phyloP scores from a whole-genome alignment of 2,797 vertebrate species.

The Knipowitschia caucasica region DNA sequence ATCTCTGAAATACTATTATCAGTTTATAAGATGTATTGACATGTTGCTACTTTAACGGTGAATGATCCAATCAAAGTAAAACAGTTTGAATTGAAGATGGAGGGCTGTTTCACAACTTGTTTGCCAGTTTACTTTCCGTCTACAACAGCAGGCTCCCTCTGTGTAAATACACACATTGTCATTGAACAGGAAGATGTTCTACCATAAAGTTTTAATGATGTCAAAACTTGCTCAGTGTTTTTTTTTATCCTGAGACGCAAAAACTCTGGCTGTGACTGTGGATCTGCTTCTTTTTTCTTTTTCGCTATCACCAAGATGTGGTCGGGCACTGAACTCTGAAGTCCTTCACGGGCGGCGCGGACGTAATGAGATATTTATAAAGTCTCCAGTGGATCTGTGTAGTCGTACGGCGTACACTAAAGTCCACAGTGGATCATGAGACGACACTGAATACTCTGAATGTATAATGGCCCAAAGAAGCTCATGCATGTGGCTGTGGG shows the following conservation, averaged over 20 bases:
- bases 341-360: constrained; percentile 35
- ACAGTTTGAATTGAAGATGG: too few species aligned
- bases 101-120: too few species aligned
- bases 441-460: constrained; percentile 51
- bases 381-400: constrained; percentile 42
- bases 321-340: constrained; percentile 25
- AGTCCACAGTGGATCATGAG: constrained; percentile 54
- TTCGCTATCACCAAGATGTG: neutral
- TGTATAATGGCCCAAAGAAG: constrained; percentile 56
- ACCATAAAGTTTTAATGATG: neutral
- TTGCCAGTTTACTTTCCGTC: neutral
- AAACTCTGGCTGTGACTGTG: neutral
- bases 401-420: constrained; percentile 27
- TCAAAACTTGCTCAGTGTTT: neutral
- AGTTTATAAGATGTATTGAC: too few species aligned
- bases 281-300: too few species aligned
- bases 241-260: neutral
- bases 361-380: constrained; percentile 62
- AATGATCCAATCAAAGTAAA: too few species aligned
- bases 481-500: constrained; percentile 59
- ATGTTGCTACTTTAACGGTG: too few species aligned
- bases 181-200: neutral
- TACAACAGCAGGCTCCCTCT: neutral
- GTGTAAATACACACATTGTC: too few species aligned
- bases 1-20: too few species aligned